phyloP scores from a whole-genome alignment of 2,113 vertebrate species.

The Anolis carolinensis region DNA sequence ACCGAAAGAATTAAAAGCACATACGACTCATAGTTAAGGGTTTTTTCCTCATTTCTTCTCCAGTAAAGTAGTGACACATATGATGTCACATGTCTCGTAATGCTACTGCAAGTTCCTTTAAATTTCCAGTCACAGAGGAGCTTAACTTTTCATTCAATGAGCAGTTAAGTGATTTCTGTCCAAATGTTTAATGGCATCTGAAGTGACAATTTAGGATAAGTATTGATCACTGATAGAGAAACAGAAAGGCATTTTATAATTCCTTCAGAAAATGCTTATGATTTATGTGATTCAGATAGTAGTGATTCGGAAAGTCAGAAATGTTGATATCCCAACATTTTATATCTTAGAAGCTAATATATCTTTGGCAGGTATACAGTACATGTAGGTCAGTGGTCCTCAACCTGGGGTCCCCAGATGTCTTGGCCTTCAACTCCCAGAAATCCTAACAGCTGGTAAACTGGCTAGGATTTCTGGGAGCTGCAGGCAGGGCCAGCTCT shows the following conservation, averaged over 20 bases:
- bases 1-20: too few relatives aligned
- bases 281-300: not conserved
- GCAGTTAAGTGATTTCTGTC: not conserved
- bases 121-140: slow-evolving; percentile 18
- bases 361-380: too few relatives aligned
- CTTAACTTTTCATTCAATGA: not conserved
- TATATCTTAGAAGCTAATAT: too few relatives aligned
- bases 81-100: slow-evolving; percentile 23
- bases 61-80: not conserved
- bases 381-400: too few relatives aligned
- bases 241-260: not conserved
- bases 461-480: too few relatives aligned
- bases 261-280: not conserved
- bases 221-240: not conserved
- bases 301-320: too few relatives aligned
- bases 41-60: slow-evolving; percentile 19
- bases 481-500: too few relatives aligned
- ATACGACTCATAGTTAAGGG: not conserved
- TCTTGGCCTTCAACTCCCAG: too few relatives aligned
- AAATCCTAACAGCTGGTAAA: too few relatives aligned
- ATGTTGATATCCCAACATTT: too few relatives aligned
- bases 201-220: not conserved
- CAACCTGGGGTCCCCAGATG: too few relatives aligned
- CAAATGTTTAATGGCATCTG: not conserved
- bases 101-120: slow-evolving; percentile 20